Base-by-base conservation (phyloP, 2,888 invertebrate genomes). In the Portevinia maculata region DNA sequence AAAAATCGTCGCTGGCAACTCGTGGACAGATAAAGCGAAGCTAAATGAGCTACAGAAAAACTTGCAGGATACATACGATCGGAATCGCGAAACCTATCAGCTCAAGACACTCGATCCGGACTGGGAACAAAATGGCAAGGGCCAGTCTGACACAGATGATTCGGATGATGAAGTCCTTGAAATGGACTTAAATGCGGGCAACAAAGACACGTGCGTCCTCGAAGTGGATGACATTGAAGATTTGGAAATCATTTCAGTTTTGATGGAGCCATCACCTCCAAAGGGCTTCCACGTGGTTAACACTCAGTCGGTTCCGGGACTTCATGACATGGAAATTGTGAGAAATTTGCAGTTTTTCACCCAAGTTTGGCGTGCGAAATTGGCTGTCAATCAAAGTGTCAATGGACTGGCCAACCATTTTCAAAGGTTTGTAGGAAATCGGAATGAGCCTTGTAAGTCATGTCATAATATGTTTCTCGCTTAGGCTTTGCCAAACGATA, bases 151-250 rank as follows among this genome's bases (percentile, higher is more conserved):
- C 85, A 93, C 92, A 0, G 94, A 94, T 85, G 94, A 94, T 64
- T 94, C 93, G 0, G 95, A 94, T 75, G 94, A 94, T 70, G 94
- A 94, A 64, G 91, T 92, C 28, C 93, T 93, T 78, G 92, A 93
- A 60, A 92, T 94, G 30, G 96, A 96, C 89, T 91, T 96, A 55
- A 93, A 94, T 46, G 90, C 93, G 55, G 95, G 95, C 41, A 94
- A 94, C 87, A 96, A 96, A 89, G 96, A 96, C 86, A 94, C 96
- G 1, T 96, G 95, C 87, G 93, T 96, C 34, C 90, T 96, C 39
- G 96, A 96, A 92, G 95, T 96, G 8, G 96, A 96, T 88, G 96
- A 97, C 88, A 93, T 95, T 15, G 95, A 96, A 88, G 96, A 96
- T 89, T 93, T 95, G 86, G 95, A 96, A 88, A 93, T 95, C 57